These are phyloP conservation scores for Lithophane socia DNA, from an alignment of 2,888 invertebrate genomes.

Conservation along the genomic window DNA sequence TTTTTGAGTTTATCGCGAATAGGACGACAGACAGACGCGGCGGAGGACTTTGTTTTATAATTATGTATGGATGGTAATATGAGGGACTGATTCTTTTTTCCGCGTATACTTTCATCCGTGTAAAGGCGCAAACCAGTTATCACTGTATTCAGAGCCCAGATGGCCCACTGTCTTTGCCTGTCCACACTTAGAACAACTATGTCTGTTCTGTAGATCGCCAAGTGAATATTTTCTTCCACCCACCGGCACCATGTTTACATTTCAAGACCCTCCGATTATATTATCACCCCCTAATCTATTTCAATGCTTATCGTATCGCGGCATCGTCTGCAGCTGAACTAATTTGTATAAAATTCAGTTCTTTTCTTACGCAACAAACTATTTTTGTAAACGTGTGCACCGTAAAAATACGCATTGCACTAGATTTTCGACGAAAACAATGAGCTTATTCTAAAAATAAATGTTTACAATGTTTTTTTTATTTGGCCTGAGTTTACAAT, in stretches of 20 bases:
- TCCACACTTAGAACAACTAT: not conserved
- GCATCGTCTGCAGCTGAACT: slow-evolving; percentile 31
- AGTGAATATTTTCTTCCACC: not conserved
- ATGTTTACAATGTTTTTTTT: not conserved
- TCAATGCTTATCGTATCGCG: slow-evolving; percentile 17
- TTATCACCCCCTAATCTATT: slow-evolving; percentile 9
- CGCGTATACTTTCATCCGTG: not conserved
- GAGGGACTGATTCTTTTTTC: not conserved
- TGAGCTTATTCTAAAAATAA: slow-evolving; percentile 32
- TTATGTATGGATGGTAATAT: too few relatives aligned
- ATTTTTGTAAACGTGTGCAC: slow-evolving; percentile 32
- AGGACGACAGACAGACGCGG: too few relatives aligned
- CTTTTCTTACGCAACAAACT: slow-evolving; percentile 31
- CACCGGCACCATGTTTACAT: not conserved
- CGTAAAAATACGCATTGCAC: slow-evolving; percentile 28
- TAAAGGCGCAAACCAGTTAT: slow-evolving; percentile 2
- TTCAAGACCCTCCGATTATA: slow-evolving; percentile 18
- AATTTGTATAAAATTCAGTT: not conserved
- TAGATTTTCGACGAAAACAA: slow-evolving; percentile 36
- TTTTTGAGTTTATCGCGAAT: too few relatives aligned
- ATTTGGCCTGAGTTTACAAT: not conserved
- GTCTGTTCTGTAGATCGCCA: not conserved
- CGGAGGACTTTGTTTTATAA: too few relatives aligned
- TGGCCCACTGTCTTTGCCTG: too few relatives aligned
- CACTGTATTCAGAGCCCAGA: not conserved